Conservation (phyloP, 2,888 invertebrate species). For the Onchidella celtica region DNA sequence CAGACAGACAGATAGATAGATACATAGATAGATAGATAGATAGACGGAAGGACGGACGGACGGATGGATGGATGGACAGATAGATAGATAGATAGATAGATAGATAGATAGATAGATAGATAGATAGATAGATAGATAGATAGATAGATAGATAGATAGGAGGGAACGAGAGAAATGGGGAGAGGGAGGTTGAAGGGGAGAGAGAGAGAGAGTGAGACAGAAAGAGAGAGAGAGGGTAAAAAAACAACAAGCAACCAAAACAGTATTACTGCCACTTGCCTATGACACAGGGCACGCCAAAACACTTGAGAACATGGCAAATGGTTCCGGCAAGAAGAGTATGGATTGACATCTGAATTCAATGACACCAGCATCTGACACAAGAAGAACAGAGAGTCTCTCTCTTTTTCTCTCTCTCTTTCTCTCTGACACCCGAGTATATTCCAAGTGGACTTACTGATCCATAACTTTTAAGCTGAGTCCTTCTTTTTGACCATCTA, state of each 20-base stretch:
- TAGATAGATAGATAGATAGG: background rate
- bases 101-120: slow-evolving; percentile 17
- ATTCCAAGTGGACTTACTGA: too few species aligned
- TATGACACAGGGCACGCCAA: too few species aligned
- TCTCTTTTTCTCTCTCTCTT: too few species aligned
- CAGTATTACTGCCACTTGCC: background rate
- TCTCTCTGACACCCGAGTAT: too few species aligned
- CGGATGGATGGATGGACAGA: background rate
- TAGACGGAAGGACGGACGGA: background rate
- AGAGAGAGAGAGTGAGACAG: background rate
- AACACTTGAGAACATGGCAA: too few species aligned
- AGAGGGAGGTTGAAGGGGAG: slow-evolving; percentile 18
- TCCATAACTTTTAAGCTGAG: too few species aligned
- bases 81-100: slow-evolving; percentile 1
- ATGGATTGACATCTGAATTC: too few species aligned
- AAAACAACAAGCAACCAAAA: slow-evolving; percentile 9
- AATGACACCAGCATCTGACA: too few species aligned
- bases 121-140: slow-evolving; percentile 12
- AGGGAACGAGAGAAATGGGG: background rate
- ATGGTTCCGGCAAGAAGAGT: too few species aligned
- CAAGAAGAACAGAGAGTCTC: too few species aligned
- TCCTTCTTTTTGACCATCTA: too few species aligned
- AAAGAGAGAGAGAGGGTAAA: slow-evolving; percentile 20
- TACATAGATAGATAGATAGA: background rate
- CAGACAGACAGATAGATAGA: background rate